Base-by-base conservation (phyloP, 2,113 vertebrate species). In the Channa argus region DNA sequence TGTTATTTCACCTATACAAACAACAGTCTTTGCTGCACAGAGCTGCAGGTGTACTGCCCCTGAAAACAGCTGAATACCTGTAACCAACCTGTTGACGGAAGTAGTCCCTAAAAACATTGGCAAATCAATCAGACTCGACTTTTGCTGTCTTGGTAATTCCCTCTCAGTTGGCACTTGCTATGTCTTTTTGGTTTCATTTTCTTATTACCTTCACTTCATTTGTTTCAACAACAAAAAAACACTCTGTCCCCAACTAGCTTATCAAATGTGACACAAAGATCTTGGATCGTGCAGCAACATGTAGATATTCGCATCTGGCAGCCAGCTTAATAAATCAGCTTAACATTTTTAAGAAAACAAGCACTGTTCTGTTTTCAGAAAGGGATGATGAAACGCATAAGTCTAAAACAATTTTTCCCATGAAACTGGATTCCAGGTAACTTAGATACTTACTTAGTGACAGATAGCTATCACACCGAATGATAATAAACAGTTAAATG, bases 11-110 rank as follows among this genome's bases (percentile, higher is more conserved):
- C 34, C 45, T 15, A 13, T 8, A 14, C 14, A 13, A 46, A 46
- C 1, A 24, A 47, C n/a, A 44, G 1, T 14, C 5, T 12, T 46
- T 12, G 12, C 45, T 46, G 39, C 14, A n/a, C 10, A 51, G 3
- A 14, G 54, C n/a, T 41, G n/a, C 46, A 50, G 36, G 34, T 64
- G 33, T 43, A 8, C 63, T 53, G n/a, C 3, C 2, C 5, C 45
- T 65, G 6, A 53, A 69, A 8, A 58, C 11, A 68, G 36, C 51
- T n/a, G n/a, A n/a, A n/a, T n/a, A n/a, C n/a, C n/a, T 13, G 24
- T 24, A 24, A 24, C 24, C 24, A 24, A 24, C 24, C 24, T 24
- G 24, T 24, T 24, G 1, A 24, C 24, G 1, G 24, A 24, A 24
- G 24, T 24, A 24, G 24, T 24, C 24, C 24, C 24, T 24, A 24